Evolutionary conservation across 1,140 invertebrate genomes (phyloP), one percentile per base, ranked within the genome.

Genomic region (Vanessa tameamea): DNA sequence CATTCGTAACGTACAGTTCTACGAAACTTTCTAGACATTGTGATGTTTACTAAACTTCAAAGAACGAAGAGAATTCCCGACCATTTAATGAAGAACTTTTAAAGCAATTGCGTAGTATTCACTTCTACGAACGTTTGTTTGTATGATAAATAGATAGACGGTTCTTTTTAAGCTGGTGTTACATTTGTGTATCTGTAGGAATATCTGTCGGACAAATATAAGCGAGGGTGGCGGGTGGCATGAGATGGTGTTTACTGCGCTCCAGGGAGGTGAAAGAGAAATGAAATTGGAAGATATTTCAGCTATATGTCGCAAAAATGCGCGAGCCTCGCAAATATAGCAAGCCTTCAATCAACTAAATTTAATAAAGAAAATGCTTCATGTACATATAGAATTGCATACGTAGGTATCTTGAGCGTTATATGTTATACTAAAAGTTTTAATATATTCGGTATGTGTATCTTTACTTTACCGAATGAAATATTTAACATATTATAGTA

Each of bases 221-320:
- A 26, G 57, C 51, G 78, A 72, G 70, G 73, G 57, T 75, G 82
- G 82, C 55, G 78, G 69, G 71, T 65, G 61, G 75, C 73, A 64
- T 57, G 73, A 70, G 82, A 81, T 82, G 83, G 82, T 87, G 86
- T 87, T 91, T 88, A 88, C 87, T 85, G 83, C 83, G 81, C 87
- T 87, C 89, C 69, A 78, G 90, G 87, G 90, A 90, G 87, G 79
- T 79, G 81, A 61, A 74, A 78, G 78, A 87, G 87, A 86, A 87
- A 90, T 89, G 87, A 92, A 92, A 92, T 89, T 89, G 88, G 84
- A 78, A 83, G 85, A 91, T 90, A 88, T 89, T 89, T 87, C 78
- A 69, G 61, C 61, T 63, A 73, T 73, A 57, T 75, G 66, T 65
- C 69, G 67, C 69, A 72, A 48, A 65, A 59, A 67, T 72, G 57